Conservation (phyloP, 2,113 vertebrate species). For the Myiopsitta monachus region DNA sequence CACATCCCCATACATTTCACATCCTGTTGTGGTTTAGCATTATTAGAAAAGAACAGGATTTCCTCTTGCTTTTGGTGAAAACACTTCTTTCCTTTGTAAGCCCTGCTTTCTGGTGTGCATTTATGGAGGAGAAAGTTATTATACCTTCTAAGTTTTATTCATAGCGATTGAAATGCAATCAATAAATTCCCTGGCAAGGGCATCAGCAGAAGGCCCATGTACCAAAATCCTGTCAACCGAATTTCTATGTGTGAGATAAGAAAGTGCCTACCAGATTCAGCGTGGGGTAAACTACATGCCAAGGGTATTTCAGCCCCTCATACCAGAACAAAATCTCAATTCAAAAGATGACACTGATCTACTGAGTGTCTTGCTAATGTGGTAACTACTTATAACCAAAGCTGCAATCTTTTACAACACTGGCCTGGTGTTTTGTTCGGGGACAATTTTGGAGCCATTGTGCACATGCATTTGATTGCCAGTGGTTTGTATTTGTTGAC, state of each 20-base stretch:
- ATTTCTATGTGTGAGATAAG: background rate
- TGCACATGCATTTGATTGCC: background rate
- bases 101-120: background rate
- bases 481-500: background rate
- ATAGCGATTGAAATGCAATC: background rate
- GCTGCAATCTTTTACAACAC: background rate
- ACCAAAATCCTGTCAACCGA: background rate
- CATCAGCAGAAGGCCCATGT: background rate
- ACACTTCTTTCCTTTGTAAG: background rate
- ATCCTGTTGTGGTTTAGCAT: background rate
- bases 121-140: background rate
- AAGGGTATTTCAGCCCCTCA: background rate
- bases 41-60: background rate
- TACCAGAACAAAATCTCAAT: background rate
- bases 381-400: background rate
- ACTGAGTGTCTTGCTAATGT: background rate
- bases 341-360: background rate
- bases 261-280: background rate
- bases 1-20: background rate
- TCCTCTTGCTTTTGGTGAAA: background rate
- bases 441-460: background rate
- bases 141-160: background rate
- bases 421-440: background rate
- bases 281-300: background rate
- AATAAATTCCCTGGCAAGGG: background rate